Percentiles rank a stretch among this genome's conserved stretches.
Conservation (phyloP, 1,140 invertebrate species). For the Ceratitis capitata region DNA sequence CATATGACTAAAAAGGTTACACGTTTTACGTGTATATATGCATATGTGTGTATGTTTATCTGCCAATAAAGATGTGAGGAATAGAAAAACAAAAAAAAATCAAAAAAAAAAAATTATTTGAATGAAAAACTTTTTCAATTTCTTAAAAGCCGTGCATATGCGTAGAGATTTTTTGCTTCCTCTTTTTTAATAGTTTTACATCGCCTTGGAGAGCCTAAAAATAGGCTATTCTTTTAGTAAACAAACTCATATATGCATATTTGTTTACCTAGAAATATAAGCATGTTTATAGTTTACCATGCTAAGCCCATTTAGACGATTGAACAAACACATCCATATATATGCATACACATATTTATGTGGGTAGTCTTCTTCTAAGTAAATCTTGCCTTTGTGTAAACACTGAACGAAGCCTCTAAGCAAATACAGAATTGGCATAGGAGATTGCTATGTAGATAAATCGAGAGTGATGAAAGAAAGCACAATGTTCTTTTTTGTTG, state of each 20-base stretch:
- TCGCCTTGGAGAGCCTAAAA: not conserved
- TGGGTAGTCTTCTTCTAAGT: not conserved
- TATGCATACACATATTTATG: not conserved
- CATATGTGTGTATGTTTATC: not conserved
- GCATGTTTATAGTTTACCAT: not conserved
- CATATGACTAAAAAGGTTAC: too few species aligned
- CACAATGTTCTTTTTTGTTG: not conserved
- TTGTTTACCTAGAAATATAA: not conserved
- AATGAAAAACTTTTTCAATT: conserved; percentile 26
- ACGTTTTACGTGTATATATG: not conserved
- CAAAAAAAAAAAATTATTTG: not conserved
- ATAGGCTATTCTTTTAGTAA: not conserved
- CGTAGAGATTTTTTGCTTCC: too few species aligned
- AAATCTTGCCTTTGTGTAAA: conserved; percentile 4
- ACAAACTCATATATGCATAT: not conserved
- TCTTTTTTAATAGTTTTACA: not conserved
- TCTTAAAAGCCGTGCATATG: not conserved
- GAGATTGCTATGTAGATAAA: not conserved
- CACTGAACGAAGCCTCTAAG: not conserved
- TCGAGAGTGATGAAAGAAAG: not conserved
- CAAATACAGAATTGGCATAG: not conserved
- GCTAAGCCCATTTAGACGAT: too few species aligned
- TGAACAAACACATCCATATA: not conserved
- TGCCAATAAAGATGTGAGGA: not conserved
- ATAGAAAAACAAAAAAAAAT: not conserved